phyloP scores from a whole-genome alignment of 2,113 vertebrate genomes.

The Odontesthes bonariensis region DNA sequence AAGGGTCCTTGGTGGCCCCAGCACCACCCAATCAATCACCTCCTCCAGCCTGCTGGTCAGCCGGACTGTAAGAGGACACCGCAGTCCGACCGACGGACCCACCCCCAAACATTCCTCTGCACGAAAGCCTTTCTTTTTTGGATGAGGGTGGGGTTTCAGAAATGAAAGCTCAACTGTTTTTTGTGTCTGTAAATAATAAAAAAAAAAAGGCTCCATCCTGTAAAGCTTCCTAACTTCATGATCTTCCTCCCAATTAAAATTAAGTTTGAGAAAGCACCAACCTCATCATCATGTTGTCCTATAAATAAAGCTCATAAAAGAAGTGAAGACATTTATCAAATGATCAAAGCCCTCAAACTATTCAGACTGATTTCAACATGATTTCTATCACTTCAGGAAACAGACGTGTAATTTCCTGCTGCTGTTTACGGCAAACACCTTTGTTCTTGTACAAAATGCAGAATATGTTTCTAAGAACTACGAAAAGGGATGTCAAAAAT shows the following conservation, averaged over 20 bases:
- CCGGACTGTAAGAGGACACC: conserved; percentile 94
- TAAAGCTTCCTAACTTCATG: neutral
- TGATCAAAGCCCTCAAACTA: neutral
- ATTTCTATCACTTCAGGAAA: neutral
- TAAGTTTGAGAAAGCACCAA: no score
- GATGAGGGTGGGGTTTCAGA: neutral
- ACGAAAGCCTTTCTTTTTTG: conserved; percentile 17
- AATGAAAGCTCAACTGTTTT: conserved; percentile 34
- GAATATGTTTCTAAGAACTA: neutral
- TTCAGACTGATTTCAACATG: neutral
- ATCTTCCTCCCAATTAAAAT: neutral
- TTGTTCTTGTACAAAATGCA: neutral
- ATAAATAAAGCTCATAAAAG: neutral
- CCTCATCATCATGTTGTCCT: no score
- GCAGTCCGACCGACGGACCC: conserved; percentile 61
- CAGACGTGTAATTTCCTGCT: neutral
- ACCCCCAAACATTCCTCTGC: conserved; percentile 85
- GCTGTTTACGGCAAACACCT: neutral
- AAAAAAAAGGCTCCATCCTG: neutral
- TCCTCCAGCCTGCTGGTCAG: conserved; percentile 88
- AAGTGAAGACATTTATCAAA: neutral
- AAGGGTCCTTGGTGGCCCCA: conserved; percentile 93
- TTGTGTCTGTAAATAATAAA: conserved; percentile 8
- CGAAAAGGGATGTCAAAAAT: neutral
- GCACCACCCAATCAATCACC: conserved; percentile 99